Evolutionary conservation across 2,888 invertebrate genomes (phyloP).

Genomic region (Diploptera punctata): DNA sequence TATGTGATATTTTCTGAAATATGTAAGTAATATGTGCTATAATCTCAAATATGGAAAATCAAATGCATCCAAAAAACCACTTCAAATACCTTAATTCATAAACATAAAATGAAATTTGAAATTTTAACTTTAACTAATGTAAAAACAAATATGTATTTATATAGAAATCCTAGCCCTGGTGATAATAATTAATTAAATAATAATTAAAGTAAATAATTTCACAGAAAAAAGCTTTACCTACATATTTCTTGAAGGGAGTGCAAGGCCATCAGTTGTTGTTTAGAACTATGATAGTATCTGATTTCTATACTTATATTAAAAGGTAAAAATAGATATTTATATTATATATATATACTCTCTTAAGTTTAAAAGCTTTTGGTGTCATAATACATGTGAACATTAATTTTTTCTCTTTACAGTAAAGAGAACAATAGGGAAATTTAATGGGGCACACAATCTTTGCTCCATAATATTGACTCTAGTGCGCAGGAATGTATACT

Average conservation of each 20-base stretch:
- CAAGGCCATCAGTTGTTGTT: constrained; percentile 37
- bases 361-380: constrained; percentile 38
- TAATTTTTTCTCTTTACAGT: constrained; percentile 18
- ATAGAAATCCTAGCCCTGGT: too few species aligned
- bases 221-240: constrained; percentile 11
- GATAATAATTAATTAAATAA: too few species aligned
- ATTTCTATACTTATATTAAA: constrained; percentile 30
- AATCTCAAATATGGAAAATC: too few species aligned
- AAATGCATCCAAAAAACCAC: too few species aligned
- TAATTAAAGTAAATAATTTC: constrained; percentile 7
- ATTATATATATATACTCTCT: constrained; percentile 33
- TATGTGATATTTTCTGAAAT: too few species aligned
- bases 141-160: too few species aligned
- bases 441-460: constrained; percentile 28
- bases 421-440: constrained; percentile 30
- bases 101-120: too few species aligned
- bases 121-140: too few species aligned
- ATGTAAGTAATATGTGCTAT: too few species aligned
- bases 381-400: constrained; percentile 32
- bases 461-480: constrained; percentile 36
- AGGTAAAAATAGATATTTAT: constrained; percentile 36
- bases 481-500: constrained; percentile 39
- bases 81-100: too few species aligned
- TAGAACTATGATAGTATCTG: constrained; percentile 33
- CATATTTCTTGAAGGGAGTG: constrained; percentile 26